Evolutionary conservation across 1,140 invertebrate genomes (phyloP), one percentile per base, ranked within the genome.

Genomic region (Teleogryllus occipitalis): DNA sequence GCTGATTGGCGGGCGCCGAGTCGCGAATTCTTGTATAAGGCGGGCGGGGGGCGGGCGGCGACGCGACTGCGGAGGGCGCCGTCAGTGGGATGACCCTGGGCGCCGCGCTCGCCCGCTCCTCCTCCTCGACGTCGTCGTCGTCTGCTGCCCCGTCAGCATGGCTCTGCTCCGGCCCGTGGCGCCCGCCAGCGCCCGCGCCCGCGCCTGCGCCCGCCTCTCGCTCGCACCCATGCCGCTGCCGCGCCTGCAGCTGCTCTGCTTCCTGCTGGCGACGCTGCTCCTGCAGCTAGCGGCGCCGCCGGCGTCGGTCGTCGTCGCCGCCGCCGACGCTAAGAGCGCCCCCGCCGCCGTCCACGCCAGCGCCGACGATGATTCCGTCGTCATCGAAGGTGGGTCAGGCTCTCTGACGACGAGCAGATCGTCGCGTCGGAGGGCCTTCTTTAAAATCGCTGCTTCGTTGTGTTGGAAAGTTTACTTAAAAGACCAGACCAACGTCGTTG

Each of bases 21-120:
- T 65, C 18, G 54, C 54, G 54, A 65, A 65, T 65, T 65, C 54
- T 65, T 65, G 54, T 65, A 65, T 65, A 65, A 65, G 54, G 54
- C 54, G 10, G 54, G 54, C 54, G 54, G 54, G 54, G 18, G 54
- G 18, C 54, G 54, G 54, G 54, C 54, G 18, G 54, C 54, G 54
- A 18, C 54, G 54, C 54, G 18, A 65, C 54, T 65, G 54, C 54
- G 10, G 54, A 65, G 54, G 54, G 54, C 54, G 54, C 54, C 54
- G 54, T 65, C 54, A 65, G 54, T 65, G 54, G 10, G 54, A 65
- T 65, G 54, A 65, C 54, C 54, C 54, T 65, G 54, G 54, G 54
- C 18, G 54, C 54, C 54, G 54, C 54, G 54, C 54, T 65, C 54
- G 54, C 54, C 54, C 54, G 54, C 54, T 65, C 18, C 18, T 65